These are phyloP conservation scores for Cryptoblepharus egeriae DNA, from an alignment of 2,797 vertebrate genomes.

Conservation along the genomic window DNA sequence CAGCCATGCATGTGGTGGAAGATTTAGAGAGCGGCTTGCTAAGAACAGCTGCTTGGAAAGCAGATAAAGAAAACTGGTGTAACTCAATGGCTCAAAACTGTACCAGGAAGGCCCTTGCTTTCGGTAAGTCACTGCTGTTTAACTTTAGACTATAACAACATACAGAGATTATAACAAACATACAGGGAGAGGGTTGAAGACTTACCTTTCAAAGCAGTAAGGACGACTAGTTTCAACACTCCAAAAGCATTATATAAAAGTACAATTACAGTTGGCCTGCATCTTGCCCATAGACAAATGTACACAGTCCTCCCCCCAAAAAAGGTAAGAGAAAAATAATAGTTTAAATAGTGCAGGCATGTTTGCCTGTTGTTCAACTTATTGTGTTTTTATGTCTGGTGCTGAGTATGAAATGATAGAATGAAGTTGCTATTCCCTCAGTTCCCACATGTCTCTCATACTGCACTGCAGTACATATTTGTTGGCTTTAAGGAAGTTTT, in stretches of 20 bases:
- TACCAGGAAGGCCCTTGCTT: not conserved
- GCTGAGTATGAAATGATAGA: too few species aligned
- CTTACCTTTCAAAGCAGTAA: not conserved
- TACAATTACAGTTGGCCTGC: not conserved
- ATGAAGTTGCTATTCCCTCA: too few species aligned
- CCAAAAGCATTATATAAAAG: conserved; percentile 15
- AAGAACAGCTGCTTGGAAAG: not conserved
- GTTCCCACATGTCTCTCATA: too few species aligned
- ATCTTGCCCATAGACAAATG: too few species aligned
- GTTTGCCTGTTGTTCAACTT: too few species aligned
- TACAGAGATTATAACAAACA: not conserved
- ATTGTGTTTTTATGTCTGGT: too few species aligned
- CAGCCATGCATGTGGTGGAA: not conserved
- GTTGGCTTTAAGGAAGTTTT: too few species aligned
- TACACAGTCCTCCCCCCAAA: too few species aligned
- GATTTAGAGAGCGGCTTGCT: not conserved
- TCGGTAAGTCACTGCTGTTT: not conserved
- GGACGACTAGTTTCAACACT: not conserved
- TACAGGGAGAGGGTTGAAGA: too few species aligned
- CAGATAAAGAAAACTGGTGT: not conserved
- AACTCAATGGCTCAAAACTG: not conserved
- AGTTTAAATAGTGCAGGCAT: too few species aligned
- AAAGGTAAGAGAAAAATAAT: too few species aligned
- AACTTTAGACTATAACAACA: not conserved
- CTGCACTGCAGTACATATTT: too few species aligned